Base-by-base conservation (phyloP, 2,113 vertebrate species). In the Chaenocephalus aceratus region DNA sequence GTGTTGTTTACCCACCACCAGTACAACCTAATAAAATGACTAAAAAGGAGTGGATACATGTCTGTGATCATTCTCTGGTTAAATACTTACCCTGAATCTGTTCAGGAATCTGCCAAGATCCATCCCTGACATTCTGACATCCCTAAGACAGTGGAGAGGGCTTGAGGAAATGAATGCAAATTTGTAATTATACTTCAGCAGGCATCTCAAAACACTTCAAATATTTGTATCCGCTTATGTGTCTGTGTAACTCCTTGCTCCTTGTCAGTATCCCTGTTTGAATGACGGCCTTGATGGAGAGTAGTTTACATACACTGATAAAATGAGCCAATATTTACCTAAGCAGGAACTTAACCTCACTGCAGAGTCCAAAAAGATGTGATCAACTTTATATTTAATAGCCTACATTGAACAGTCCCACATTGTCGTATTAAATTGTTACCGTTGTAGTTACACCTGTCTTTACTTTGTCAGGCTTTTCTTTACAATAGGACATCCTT, bases 131-230 rank as follows among this genome's bases (percentile, higher is more conserved):
- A 69, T 36, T 79, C 51, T 63, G 79, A 86, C 76, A 30, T 62
- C 21, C 66, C 44, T 46, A 71, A 83, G 79, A 83, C 54, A 51
- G 84, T 54, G 21, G 36, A 58, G 36, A 59, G 56, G 59, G 65
- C 72, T 83, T 0, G 16, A 75, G 83, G 85, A 89, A 83, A 83
- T 88, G 12, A 89, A 92, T 85, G 73, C 79, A 86, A 82, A 89
- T 85, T 45, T 83, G 61, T 79, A 84, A 85, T 86, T 81, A 84
- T 49, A 45, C 61, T 75, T 45, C 64, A 72, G 62, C 10, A 48
- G 72, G 75, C 80, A 30, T 41, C 36, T 41, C 34, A 51, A 87
- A 72, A 73, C 62, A 21, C 77, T 16, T 69, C n/a, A 51, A 62
- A 75, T 73, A 65, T 81, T 83, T 81, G 53, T 64, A 48, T 69